These are phyloP conservation scores for Fissipunctia ypsillon DNA, from an alignment of 2,888 invertebrate species.

Conservation along the genomic window DNA sequence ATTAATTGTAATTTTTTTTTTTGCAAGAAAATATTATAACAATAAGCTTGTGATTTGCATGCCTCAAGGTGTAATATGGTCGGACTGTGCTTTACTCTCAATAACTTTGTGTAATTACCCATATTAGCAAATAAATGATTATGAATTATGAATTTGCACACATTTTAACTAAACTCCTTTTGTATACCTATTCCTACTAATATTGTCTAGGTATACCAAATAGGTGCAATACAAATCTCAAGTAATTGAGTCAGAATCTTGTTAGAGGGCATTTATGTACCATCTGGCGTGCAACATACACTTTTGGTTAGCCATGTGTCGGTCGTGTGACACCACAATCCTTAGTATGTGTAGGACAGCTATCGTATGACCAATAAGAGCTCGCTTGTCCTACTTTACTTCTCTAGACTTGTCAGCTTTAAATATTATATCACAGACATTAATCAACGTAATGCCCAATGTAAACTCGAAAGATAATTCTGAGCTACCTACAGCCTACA, in stretches of 20 bases:
- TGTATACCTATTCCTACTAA: not conserved
- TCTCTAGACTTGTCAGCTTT: slow-evolving; percentile 32
- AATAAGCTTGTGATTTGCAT: too few relatives aligned
- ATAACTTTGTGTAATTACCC: too few relatives aligned
- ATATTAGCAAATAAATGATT: too few relatives aligned
- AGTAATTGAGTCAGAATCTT: slow-evolving; percentile 30
- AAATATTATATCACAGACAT: slow-evolving; percentile 10
- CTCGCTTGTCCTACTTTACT: slow-evolving; percentile 63
- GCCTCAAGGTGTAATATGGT: too few relatives aligned
- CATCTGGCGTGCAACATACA: slow-evolving; percentile 66
- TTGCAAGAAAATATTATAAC: too few relatives aligned
- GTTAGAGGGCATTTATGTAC: slow-evolving; percentile 55
- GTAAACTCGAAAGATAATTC: slow-evolving; percentile 15
- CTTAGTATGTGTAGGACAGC: slow-evolving; percentile 48
- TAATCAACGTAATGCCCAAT: slow-evolving; percentile 25
- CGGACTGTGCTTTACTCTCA: too few relatives aligned
- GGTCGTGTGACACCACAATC: slow-evolving; percentile 48
- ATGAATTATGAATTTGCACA: too few relatives aligned
- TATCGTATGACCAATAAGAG: slow-evolving; percentile 56
- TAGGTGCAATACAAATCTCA: not conserved
- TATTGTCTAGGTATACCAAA: not conserved
- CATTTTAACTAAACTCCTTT: not conserved
- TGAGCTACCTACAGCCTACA: not conserved
- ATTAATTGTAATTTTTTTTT: too few relatives aligned
- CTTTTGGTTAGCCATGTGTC: slow-evolving; percentile 65